A percentile compares a stretch with the other conserved stretches of the same genome.
Conservation (phyloP, 2,797 vertebrate genomes). For the Yasuhikotakia modesta region DNA sequence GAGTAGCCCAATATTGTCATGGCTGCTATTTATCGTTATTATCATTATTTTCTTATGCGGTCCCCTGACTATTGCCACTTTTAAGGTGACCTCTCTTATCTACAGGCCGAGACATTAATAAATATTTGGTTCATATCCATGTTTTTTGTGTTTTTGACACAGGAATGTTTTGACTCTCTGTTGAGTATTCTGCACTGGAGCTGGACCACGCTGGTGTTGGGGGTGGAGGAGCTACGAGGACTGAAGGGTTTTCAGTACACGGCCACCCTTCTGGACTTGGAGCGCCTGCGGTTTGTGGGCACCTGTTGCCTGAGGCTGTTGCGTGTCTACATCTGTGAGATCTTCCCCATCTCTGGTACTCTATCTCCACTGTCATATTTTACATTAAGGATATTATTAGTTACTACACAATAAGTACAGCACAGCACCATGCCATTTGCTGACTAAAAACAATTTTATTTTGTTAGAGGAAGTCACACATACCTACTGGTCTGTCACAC, state of each 20-base stretch:
- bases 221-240: constrained; percentile 95
- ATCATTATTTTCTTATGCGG: not conserved
- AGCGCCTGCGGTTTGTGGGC: constrained; percentile 94
- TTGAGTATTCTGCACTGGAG: constrained; percentile 98
- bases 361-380: not conserved
- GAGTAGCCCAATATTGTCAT: too few species aligned
- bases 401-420: not conserved
- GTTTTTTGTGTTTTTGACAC: not conserved
- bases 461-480: not conserved
- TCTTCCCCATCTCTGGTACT: constrained; percentile 95
- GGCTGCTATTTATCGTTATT: too few species aligned
- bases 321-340: constrained; percentile 97
- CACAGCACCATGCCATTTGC: not conserved
- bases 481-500: not conserved
- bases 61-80: not conserved
- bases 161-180: constrained; percentile 98
- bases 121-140: constrained; percentile 11
- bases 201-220: constrained; percentile 96
- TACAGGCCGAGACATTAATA: not conserved
- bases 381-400: not conserved
- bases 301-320: constrained; percentile 94
- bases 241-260: constrained; percentile 98
- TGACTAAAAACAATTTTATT: not conserved
- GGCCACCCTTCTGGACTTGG: constrained; percentile 94
- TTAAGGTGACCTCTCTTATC: not conserved